These are phyloP conservation scores for Scaeva pyrastri DNA, from an alignment of 2,888 invertebrate genomes.

Conservation along the genomic window DNA sequence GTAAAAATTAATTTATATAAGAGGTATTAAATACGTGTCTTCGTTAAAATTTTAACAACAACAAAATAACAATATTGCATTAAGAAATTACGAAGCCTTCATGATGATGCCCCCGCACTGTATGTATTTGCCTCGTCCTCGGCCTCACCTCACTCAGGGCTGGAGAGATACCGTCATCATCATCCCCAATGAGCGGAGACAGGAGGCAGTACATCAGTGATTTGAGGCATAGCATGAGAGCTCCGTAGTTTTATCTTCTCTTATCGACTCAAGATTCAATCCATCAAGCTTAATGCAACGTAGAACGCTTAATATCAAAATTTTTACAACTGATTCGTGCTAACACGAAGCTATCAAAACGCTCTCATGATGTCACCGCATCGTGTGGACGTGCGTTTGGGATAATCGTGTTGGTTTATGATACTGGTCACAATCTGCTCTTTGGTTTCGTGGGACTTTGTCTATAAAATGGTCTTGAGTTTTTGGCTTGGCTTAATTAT, in stretches of 20 bases:
- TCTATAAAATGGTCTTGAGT: conserved; percentile 25
- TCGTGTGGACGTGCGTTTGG: conserved; percentile 65
- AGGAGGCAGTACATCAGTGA: too few relatives aligned
- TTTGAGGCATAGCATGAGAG: conserved; percentile 14
- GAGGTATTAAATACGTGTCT: conserved; percentile 47
- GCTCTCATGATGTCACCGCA: conserved; percentile 73
- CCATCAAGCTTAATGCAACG: conserved; percentile 67
- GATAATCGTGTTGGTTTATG: conserved; percentile 82
- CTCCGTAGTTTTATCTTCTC: conserved; percentile 40
- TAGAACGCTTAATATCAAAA: conserved; percentile 68
- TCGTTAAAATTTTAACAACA: conserved; percentile 67
- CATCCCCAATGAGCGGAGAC: not conserved
- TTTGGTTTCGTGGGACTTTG: conserved; percentile 48
- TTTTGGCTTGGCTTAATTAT: not conserved
- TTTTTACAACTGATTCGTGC: conserved; percentile 84
- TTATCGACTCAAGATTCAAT: conserved; percentile 20
- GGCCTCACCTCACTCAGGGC: too few relatives aligned
- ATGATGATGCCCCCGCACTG: not conserved
- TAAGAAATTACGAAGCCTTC: conserved; percentile 73
- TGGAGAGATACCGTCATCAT: not conserved
- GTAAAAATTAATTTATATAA: conserved; percentile 65
- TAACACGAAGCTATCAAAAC: conserved; percentile 80
- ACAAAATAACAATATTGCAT: conserved; percentile 76
- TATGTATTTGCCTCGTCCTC: not conserved
- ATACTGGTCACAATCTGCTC: conserved; percentile 80